Evolutionary conservation across 2,888 invertebrate species (phyloP), one percentile per base, ranked within the genome.

Genomic region (Ormyrus pomaceus): DNA sequence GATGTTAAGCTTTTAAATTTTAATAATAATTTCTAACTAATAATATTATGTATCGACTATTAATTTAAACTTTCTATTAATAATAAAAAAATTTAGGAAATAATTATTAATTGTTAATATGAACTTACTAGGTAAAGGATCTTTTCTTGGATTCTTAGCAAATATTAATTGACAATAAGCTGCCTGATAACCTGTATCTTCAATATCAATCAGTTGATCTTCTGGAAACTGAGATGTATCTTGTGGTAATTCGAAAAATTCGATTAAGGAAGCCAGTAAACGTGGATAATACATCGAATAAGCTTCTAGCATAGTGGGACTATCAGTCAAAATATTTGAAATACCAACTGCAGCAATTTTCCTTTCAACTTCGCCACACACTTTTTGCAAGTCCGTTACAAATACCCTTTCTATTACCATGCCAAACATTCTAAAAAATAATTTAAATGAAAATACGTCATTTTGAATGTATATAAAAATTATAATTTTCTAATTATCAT

Each of bases 361-460:
- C 79, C 96, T 94, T 88, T 99, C 98, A 51, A 95, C 91, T 68
- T 92, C 92, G 1, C 97, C 97, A 10, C 94, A 93, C 11, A 99
- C 95, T 89, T 97, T 97, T 91, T 96, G 96, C 86, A 98, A 92
- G 87, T 99, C 98, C 0, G 95, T 92, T 34, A 98, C 92, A 77
- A 98, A 93, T 9, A 99, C 93, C 79, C 97, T 95, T 87, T 99
- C 98, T 83, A 98, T 90, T 72, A 99, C 96, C 98, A 99, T 99
- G 48, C 95, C 95, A 92, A 99, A 99, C 96, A 99, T 96, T 86
- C 97, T 96, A 87, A 82, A 85, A 86, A 64, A 50, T 69, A n/a
- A 58, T 99, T 96, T 85, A 56, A 61, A 51, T 72, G 55, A 34
- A 64, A 50, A 34, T 34, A 34, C 4, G 2, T 34, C 13, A 34